Conservation (phyloP, 2,888 invertebrate genomes). For the Leptopterna dolabrata region DNA sequence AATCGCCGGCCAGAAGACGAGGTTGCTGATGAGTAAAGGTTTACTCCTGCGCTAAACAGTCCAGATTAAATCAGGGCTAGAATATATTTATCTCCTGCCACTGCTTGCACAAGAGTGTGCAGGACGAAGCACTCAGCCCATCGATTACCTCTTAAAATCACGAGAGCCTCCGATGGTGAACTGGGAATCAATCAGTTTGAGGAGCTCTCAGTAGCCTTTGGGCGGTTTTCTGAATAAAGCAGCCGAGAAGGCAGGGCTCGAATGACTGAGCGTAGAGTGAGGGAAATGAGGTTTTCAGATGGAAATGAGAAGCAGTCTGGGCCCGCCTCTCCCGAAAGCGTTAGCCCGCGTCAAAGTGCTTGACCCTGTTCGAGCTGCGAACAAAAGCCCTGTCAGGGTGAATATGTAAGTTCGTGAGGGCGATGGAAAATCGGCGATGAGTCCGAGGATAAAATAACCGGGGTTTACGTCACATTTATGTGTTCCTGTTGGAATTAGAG, state of each 20-base stretch:
- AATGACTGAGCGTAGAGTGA: background rate
- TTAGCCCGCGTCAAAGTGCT: constrained; percentile 7
- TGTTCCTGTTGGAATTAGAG: background rate
- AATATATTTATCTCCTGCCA: too few relatives aligned
- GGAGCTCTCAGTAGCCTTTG: background rate
- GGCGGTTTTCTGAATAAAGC: background rate
- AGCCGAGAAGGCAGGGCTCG: background rate
- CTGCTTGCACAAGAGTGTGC: too few relatives aligned
- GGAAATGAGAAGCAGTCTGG: constrained; percentile 10
- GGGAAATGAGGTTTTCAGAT: constrained; percentile 17
- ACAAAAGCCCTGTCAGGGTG: constrained; percentile 15
- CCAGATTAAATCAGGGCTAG: too few relatives aligned
- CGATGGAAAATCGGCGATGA: background rate
- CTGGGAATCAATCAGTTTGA: background rate
- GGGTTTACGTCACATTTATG: background rate
- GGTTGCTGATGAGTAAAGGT: too few relatives aligned
- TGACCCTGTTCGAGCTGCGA: constrained; percentile 8
- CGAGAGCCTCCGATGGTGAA: too few relatives aligned
- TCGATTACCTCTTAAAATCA: too few relatives aligned
- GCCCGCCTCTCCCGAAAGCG: background rate
- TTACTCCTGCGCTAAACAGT: too few relatives aligned
- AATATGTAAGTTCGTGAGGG: background rate
- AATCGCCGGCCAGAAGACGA: too few relatives aligned
- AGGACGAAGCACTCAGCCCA: too few relatives aligned
- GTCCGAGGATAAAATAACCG: background rate